These are phyloP conservation scores for Bubo blakistoni DNA, from an alignment of 2,113 vertebrate genomes.

Conservation along the genomic window DNA sequence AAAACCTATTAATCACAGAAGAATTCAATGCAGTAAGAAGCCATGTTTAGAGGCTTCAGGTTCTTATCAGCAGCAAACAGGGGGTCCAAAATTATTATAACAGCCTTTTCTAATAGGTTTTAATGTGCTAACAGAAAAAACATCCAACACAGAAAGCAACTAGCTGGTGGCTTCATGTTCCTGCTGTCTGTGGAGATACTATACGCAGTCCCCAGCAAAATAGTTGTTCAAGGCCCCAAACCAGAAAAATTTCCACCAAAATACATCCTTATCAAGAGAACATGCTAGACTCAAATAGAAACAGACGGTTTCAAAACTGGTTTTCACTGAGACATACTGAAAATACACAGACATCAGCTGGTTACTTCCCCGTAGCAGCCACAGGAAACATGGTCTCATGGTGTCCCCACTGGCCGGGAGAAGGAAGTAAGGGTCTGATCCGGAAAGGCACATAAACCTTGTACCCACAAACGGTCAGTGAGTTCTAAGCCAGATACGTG, in stretches of 20 bases:
- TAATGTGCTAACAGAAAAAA: neutral
- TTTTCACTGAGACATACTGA: neutral
- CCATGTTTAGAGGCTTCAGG: neutral
- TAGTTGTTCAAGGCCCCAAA: neutral
- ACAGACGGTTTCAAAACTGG: neutral
- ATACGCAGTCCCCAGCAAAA: neutral
- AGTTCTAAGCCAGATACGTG: neutral
- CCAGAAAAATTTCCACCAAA: neutral
- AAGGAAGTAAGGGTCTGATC: neutral
- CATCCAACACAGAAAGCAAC: neutral
- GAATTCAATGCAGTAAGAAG: neutral
- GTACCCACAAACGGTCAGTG: neutral
- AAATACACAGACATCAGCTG: slow-evolving; percentile 10
- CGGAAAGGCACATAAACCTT: neutral
- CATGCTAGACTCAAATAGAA: neutral
- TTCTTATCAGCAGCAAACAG: neutral
- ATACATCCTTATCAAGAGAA: neutral
- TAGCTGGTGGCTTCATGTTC: neutral
- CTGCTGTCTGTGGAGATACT: neutral
- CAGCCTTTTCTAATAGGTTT: neutral
- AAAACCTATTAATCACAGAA: neutral
- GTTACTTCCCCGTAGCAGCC: neutral
- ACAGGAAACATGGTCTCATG: neutral
- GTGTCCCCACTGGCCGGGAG: neutral
- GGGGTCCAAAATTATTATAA: neutral